Conservation (phyloP, 1,140 invertebrate species). For the Sitophilus oryzae region DNA sequence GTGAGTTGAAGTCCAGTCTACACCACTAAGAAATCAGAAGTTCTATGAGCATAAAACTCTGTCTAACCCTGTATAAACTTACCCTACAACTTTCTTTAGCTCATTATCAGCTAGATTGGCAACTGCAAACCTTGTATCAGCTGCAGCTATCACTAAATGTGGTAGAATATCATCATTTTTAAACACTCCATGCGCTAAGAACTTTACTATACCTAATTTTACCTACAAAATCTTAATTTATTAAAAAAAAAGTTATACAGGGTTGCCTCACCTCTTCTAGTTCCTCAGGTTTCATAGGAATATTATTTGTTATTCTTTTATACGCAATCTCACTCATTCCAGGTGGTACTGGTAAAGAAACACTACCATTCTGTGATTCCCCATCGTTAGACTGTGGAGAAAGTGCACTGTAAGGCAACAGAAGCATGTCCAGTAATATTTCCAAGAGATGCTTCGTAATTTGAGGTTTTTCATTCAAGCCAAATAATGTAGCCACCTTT, state of each 20-base stretch:
- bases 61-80: constrained; percentile 22
- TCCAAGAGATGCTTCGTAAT: constrained; percentile 64
- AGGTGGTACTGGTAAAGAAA: constrained; percentile 62
- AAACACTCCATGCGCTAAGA: constrained; percentile 71
- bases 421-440: constrained; percentile 74
- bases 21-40: constrained; percentile 49
- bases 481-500: constrained; percentile 56
- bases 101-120: constrained; percentile 72
- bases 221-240: constrained; percentile 45
- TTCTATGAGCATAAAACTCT: neutral
- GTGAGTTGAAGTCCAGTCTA: constrained; percentile 68
- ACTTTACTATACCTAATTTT: constrained; percentile 77
- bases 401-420: constrained; percentile 69
- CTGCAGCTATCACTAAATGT: constrained; percentile 75
- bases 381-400: constrained; percentile 26
- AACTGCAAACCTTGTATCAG: constrained; percentile 79
- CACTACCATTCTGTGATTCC: constrained; percentile 23
- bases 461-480: constrained; percentile 58
- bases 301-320: constrained; percentile 72
- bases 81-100: constrained; percentile 66
- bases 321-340: constrained; percentile 75
- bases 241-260: neutral
- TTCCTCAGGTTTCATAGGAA: constrained; percentile 70
- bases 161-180: constrained; percentile 67
- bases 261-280: constrained; percentile 60